Base-by-base conservation (phyloP, 2,113 vertebrate species). In the Nipponia nippon region DNA sequence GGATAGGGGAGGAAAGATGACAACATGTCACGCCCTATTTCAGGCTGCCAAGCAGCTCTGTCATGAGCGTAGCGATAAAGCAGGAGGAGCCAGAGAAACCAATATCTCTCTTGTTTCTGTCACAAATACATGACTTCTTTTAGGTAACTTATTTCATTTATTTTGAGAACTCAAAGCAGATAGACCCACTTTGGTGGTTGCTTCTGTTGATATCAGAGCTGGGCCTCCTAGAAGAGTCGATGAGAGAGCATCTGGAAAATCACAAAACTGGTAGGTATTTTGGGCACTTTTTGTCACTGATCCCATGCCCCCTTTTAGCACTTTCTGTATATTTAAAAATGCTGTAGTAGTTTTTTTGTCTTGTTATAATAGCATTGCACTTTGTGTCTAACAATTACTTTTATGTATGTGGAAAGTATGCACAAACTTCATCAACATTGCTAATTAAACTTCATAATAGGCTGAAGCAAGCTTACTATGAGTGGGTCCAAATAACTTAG, bases 21-120 rank as follows among this genome's bases (percentile, higher is more conserved):
- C 89, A 95, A 58, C 29, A 75, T 84, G 83, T 91, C 93, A 91
- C 76, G 56, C 94, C 69, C 91, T 94, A 87, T 96, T 94, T 87
- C 59, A 63, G 47, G 32, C 47, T 97, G 61, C 59, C 29, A 84
- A n/a, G 72, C 10, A 0, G 18, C 38, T 89, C 38, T 76, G 65
- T 82, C 65, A 82, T 82, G 44, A 76, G 38, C 13, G 7, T 67
- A 76, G 19, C 0, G 0, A 47, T 75, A 89, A 89, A 89, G 25
- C 36, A 66, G 21, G 17, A 72, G 40, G 7, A 92, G 11, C 18
- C 46, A 42, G 13, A 91, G 29, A 50, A 81, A 70, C 58, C 44
- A 46, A 17, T 50, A 17, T 50, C 36, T 88, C 26, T 82, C 16
- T 77, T 77, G 4, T 52, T 87, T 89, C 32, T 5, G 1, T 36